A percentile compares a stretch with the other conserved stretches of the same genome.
Conservation (phyloP, 2,113 vertebrate genomes). For the Riparia riparia region DNA sequence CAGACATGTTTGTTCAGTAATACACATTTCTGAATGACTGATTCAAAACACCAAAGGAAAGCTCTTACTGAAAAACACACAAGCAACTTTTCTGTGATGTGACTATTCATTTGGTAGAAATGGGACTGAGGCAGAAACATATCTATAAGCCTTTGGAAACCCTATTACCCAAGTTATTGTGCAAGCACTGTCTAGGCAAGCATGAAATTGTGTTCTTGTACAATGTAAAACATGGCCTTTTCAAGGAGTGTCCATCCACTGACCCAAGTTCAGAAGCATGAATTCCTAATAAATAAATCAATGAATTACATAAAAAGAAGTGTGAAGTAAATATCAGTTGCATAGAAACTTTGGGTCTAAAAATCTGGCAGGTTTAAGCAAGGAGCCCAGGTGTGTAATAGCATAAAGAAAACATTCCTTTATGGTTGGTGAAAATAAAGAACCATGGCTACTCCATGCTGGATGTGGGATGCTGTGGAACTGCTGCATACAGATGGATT, state of each 20-base stretch:
- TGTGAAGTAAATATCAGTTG: not conserved
- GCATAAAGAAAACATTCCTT: not conserved
- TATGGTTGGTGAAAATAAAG: not conserved
- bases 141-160: not conserved
- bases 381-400: not conserved
- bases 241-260: not conserved
- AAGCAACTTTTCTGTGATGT: not conserved
- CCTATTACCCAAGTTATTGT: not conserved
- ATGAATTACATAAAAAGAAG: not conserved
- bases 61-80: not conserved
- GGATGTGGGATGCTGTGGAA: not conserved
- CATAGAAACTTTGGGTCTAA: not conserved
- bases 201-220: not conserved
- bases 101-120: not conserved
- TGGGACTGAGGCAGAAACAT: not conserved
- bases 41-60: not conserved
- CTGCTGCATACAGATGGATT: not conserved
- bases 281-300: slow-evolving; percentile 4
- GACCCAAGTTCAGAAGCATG: not conserved
- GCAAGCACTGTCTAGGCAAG: not conserved
- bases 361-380: not conserved
- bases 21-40: not conserved
- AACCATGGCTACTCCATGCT: not conserved
- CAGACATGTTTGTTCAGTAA: not conserved
- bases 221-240: not conserved